Percentiles rank a stretch among this genome's conserved stretches.
These are phyloP conservation scores for Chironomus riparius DNA, from an alignment of 2,888 invertebrate genomes.

Conservation along the genomic window DNA sequence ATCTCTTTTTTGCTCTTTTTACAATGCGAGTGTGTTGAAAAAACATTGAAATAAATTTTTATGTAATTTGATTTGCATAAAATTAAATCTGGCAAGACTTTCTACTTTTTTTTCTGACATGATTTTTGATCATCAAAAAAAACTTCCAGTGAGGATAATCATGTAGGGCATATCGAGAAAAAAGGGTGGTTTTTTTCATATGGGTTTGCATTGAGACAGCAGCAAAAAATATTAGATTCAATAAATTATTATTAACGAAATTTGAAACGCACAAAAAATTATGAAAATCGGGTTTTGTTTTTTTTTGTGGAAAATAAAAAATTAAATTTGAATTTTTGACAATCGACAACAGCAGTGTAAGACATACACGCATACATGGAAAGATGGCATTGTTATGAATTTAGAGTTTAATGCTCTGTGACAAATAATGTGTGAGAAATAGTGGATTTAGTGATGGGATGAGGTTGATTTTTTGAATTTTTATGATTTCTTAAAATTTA, in stretches of 20 bases:
- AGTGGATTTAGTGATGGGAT: too few relatives aligned
- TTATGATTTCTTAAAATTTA: too few relatives aligned
- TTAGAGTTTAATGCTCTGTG: too few relatives aligned
- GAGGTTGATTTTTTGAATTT: too few relatives aligned
- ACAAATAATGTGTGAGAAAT: too few relatives aligned
- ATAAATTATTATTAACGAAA: conserved; percentile 22
- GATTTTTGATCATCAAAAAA: conserved; percentile 9
- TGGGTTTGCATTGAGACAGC: background rate
- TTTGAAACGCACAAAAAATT: background rate
- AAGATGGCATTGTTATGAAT: too few relatives aligned
- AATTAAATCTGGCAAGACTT: conserved; percentile 11
- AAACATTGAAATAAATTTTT: too few relatives aligned
- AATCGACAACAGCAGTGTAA: background rate
- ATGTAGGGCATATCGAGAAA: background rate
- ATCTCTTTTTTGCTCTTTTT: conserved; percentile 7
- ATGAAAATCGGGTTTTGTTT: background rate
- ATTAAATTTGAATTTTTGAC: conserved; percentile 6
- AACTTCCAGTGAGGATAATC: background rate
- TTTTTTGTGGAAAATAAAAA: background rate
- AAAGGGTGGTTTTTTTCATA: conserved; percentile 13
- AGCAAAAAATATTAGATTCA: conserved; percentile 15
- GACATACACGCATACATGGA: too few relatives aligned
- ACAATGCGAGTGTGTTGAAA: background rate
- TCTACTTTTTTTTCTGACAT: background rate
- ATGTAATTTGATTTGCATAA: conserved; percentile 21